Evolutionary conservation across 2,113 vertebrate species (phyloP), one percentile per base, ranked within the genome.

Genomic region (Mormyrus lacerda): DNA sequence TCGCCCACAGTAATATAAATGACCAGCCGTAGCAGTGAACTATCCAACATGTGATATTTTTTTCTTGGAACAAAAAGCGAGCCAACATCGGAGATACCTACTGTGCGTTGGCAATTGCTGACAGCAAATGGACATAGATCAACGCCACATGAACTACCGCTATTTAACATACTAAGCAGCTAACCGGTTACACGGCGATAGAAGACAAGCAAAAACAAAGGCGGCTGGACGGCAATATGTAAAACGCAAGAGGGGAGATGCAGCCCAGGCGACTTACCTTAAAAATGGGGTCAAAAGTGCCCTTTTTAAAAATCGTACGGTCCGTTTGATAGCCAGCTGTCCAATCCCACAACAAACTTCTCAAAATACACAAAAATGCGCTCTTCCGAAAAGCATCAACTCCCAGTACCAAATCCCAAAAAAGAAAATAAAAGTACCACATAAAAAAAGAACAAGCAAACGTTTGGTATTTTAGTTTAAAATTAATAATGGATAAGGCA

Each of bases 391-490:
- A 85, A 85, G 21, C 44, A 48, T 42, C 45, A 13, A 85, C 8
- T 24, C 83, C 24, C 44, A 31, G 21, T 85, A 42, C 15, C 9
- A 85, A 27, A 50, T 50, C 44, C 3, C 8, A 31, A 47, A 85
- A 85, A 50, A 27, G 13, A 2, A 13, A 85, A 79, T 35, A 55
- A 87, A 87, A 8, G 10, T 48, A 48, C n/a, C 47, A 65, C 6
- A 51, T 82, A 21, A 15, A 82, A 82, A 27, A 42, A 84, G 50
- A 47, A 85, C 4, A 17, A 58, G 31, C 31, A n/a, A 58, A 84
- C 31, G 11, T 4, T 42, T 5, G 35, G 93, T 92, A 92, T 93
- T 92, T 94, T 92, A 94, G 93, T 94, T 94, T 93, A 94, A 31
- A 88, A 73, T 88, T 17, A 73, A 69, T 17, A 73, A 61, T 24